These are phyloP conservation scores for Ammospiza caudacuta DNA, from an alignment of 2,113 vertebrate genomes.

Conservation along the genomic window DNA sequence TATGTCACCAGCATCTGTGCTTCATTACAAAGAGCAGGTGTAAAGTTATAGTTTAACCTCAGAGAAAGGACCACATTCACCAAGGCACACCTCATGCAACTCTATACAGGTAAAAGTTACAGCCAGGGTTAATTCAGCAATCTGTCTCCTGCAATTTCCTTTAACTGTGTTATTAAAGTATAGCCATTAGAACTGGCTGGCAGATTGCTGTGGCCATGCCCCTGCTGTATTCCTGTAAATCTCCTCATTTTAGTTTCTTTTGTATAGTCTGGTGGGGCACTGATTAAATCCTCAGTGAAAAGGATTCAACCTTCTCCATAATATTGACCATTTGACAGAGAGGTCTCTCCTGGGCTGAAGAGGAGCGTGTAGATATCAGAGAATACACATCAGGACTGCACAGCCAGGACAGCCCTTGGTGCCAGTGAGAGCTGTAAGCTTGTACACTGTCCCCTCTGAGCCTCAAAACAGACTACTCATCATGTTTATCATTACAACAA, in stretches of 20 bases:
- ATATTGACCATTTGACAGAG: conserved; percentile 9
- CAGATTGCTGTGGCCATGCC: neutral
- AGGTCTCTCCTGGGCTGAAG: neutral
- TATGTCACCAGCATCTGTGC: neutral
- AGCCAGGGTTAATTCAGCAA: neutral
- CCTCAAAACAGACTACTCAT: neutral
- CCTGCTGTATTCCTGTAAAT: neutral
- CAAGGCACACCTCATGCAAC: neutral
- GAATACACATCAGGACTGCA: neutral
- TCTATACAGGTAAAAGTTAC: neutral
- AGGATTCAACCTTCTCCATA: neutral
- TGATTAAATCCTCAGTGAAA: conserved; percentile 30
- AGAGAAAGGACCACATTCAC: neutral
- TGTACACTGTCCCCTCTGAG: neutral
- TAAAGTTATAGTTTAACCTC: neutral
- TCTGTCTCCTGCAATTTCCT: neutral
- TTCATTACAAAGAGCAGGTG: neutral
- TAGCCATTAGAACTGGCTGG: neutral
- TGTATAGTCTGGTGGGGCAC: neutral
- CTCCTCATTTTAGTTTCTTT: neutral
- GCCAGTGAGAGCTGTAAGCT: neutral
- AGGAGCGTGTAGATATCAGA: neutral
- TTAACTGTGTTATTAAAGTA: conserved; percentile 14
- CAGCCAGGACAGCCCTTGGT: neutral
- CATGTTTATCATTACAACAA: neutral